Evolutionary conservation across 2,888 invertebrate species (phyloP).

Genomic region (Cephus sareptanus): DNA sequence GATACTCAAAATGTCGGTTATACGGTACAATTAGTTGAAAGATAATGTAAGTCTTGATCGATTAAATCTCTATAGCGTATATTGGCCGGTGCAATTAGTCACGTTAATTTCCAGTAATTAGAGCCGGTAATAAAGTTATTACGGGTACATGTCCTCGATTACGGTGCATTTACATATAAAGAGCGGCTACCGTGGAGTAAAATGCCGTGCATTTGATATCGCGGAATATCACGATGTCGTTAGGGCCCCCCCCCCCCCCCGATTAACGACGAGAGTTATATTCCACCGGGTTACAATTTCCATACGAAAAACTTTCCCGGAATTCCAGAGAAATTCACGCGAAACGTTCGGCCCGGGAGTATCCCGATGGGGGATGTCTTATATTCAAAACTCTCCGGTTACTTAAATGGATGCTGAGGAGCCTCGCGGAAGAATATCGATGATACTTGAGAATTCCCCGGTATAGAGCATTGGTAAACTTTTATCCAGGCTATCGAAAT

Average conservation of each 20-base stretch:
- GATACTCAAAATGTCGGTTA: background rate
- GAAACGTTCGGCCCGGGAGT: background rate
- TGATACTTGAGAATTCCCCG: constrained; percentile 38
- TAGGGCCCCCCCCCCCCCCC: background rate
- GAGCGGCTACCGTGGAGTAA: constrained; percentile 42
- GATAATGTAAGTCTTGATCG: constrained; percentile 26
- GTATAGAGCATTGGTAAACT: constrained; percentile 39
- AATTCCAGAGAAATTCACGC: background rate
- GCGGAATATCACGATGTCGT: background rate
- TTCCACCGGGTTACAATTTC: background rate
- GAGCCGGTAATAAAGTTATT: constrained; percentile 56
- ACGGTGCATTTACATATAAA: constrained; percentile 54
- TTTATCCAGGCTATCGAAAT: constrained; percentile 32
- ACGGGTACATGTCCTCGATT: constrained; percentile 54
- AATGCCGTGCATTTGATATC: background rate
- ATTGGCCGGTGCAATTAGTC: constrained; percentile 42
- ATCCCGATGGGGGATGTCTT: background rate
- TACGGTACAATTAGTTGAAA: background rate
- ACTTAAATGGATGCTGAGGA: constrained; percentile 40
- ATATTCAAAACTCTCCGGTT: constrained; percentile 4
- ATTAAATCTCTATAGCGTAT: constrained; percentile 50
- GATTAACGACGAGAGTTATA: background rate
- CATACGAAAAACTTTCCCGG: background rate
- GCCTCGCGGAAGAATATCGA: constrained; percentile 36
- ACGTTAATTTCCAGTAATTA: constrained; percentile 56